Base-by-base conservation (phyloP, 1,140 invertebrate genomes). In the Meteorus sp. region DNA sequence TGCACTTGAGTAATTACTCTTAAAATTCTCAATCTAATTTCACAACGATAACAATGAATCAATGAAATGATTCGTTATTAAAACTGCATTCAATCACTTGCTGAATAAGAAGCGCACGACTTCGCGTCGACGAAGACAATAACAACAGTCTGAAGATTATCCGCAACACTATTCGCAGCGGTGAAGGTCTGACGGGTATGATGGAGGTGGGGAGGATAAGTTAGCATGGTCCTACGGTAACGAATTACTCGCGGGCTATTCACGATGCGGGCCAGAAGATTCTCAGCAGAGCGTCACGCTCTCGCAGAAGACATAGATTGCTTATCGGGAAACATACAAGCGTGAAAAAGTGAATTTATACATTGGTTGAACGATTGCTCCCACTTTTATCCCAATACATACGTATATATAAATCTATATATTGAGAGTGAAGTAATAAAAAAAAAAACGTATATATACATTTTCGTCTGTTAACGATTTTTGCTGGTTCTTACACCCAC, bases 201-300 rank as follows among this genome's bases (percentile, higher is more conserved):
- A 56, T 59, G 61, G 61, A 62, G 64, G 60, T 60, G 62, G 37
- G 69, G 67, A n/a, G n/a, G n/a, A n/a, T n/a, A 39, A 15, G 35
- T 39, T 39, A 7, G 35, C 13, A 15, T n/a, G 67, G 64, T 64
- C 57, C 66, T 67, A 65, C 61, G 61, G 62, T 64, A 62, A 62
- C 50, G 65, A 70, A 69, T 69, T 59, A 52, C 61, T 63, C 59
- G 62, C 54, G 61, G 59, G 65, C 64, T 65, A 68, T 70, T 72
- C 68, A 67, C 63, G 54, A 55, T 17, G 50, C 27, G 20, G 23
- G 44, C 19, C n/a, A 13, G 61, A 33, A 35, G 66, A 64, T 68
- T 71, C 71, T 69, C 71, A 73, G 65, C 59, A 47, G 43, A 64
- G 62, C 64, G 66, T 71, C 66, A 70, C 65, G 69, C 67, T 69